These are phyloP conservation scores for Dermochelys coriacea DNA, from an alignment of 2,797 vertebrate genomes.

Conservation along the genomic window DNA sequence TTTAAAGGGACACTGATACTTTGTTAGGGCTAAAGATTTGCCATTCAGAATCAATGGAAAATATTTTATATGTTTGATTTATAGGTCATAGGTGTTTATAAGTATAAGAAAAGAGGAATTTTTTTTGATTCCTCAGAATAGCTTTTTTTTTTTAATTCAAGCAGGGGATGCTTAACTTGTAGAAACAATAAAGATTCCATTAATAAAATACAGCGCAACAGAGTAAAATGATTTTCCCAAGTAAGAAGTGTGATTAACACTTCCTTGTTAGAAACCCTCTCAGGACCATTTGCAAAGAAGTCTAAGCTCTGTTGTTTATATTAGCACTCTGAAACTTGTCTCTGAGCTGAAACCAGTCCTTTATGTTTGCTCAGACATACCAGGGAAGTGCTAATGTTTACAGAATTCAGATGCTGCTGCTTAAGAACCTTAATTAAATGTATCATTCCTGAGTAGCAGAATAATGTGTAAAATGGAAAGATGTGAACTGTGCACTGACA, in stretches of 20 bases:
- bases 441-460: not conserved
- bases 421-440: constrained; percentile 57
- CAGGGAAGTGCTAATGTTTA: constrained; percentile 57
- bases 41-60: not conserved
- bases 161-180: not conserved
- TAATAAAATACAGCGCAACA: not conserved
- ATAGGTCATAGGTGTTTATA: not conserved
- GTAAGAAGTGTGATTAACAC: constrained; percentile 32
- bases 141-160: rapidly evolving
- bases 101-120: not conserved
- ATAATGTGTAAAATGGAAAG: not conserved
- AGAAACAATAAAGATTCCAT: not conserved
- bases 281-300: constrained; percentile 42
- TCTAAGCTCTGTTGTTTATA: constrained; percentile 58
- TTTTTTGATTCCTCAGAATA: not conserved
- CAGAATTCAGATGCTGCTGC: not conserved
- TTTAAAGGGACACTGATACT: not conserved
- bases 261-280: constrained; percentile 28
- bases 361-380: constrained; percentile 66
- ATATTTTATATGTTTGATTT: not conserved
- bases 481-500: not conserved
- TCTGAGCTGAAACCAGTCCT: constrained; percentile 61
- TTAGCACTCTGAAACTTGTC: constrained; percentile 66
- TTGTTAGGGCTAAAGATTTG: not conserved
- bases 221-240: constrained; percentile 6